phyloP scores from a whole-genome alignment of 1,140 invertebrate genomes.

The Drosophila tristis region DNA sequence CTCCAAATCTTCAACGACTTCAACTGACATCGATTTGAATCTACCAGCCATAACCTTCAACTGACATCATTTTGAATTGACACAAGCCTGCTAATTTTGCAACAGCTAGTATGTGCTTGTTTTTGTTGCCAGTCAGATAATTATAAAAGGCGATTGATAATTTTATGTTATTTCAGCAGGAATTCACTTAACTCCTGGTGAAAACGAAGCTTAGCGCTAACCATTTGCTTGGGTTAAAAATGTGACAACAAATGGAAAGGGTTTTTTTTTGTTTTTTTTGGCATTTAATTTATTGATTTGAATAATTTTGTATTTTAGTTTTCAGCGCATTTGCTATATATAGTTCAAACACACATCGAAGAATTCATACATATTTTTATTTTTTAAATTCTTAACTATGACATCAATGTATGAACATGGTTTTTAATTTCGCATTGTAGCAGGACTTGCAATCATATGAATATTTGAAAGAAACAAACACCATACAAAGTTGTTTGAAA shows the following conservation, averaged over 20 bases:
- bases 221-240: neutral
- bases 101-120: too few relatives aligned
- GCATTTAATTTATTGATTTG: slow-evolving; percentile 80
- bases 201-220: too few relatives aligned
- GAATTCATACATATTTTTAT: slow-evolving; percentile 72
- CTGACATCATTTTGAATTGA: too few relatives aligned
- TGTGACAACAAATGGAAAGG: too few relatives aligned
- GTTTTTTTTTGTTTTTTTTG: slow-evolving; percentile 39
- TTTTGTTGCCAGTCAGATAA: too few relatives aligned
- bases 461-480: slow-evolving; percentile 56
- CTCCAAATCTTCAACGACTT: too few relatives aligned
- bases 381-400: slow-evolving; percentile 78
- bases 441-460: slow-evolving; percentile 67
- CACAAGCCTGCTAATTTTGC: too few relatives aligned
- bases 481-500: slow-evolving; percentile 59
- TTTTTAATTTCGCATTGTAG: slow-evolving; percentile 58
- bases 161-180: too few relatives aligned
- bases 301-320: slow-evolving; percentile 77
- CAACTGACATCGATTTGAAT: too few relatives aligned
- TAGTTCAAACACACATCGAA: slow-evolving; percentile 68
- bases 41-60: too few relatives aligned
- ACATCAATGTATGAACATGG: slow-evolving; percentile 72
- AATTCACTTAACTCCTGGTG: too few relatives aligned
- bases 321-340: slow-evolving; percentile 66
- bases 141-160: too few relatives aligned